phyloP scores from a whole-genome alignment of 2,113 vertebrate species.

The Tragelaphus strepsiceros region DNA sequence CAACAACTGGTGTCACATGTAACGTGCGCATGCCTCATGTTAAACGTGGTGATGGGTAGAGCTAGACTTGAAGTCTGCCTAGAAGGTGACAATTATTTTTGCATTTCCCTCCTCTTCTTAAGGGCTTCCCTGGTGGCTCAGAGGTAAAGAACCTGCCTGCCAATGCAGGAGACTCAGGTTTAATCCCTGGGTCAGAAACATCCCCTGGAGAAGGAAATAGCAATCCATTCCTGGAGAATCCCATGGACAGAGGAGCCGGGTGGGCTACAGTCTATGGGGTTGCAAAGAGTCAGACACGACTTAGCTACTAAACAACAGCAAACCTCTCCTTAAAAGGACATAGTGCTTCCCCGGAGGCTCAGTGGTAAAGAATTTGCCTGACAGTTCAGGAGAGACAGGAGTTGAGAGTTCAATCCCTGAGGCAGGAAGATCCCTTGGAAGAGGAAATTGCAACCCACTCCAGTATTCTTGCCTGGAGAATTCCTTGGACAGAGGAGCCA shows the following conservation, averaged over 20 bases:
- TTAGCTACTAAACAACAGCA: background rate
- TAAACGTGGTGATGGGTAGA: background rate
- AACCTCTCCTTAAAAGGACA: background rate
- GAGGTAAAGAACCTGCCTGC: background rate
- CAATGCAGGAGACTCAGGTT: background rate
- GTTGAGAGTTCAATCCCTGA: background rate
- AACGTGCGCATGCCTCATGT: too few species aligned
- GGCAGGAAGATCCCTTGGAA: background rate
- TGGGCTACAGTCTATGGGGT: rapidly evolving
- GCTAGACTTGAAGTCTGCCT: background rate
- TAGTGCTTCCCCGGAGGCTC: background rate
- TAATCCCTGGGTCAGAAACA: background rate
- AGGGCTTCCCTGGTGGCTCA: background rate
- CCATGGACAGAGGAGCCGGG: background rate
- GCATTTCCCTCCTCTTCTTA: background rate
- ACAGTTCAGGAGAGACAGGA: background rate
- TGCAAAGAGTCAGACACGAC: background rate
- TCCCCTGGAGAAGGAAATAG: background rate
- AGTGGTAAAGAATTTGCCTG: background rate
- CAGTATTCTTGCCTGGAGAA: background rate
- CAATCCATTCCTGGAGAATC: background rate
- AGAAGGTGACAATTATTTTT: background rate
- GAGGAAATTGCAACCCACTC: background rate
- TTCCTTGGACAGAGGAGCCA: background rate
- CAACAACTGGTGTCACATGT: background rate